Conservation (phyloP, 2,797 vertebrate species). For the Acanthurus tractus region DNA sequence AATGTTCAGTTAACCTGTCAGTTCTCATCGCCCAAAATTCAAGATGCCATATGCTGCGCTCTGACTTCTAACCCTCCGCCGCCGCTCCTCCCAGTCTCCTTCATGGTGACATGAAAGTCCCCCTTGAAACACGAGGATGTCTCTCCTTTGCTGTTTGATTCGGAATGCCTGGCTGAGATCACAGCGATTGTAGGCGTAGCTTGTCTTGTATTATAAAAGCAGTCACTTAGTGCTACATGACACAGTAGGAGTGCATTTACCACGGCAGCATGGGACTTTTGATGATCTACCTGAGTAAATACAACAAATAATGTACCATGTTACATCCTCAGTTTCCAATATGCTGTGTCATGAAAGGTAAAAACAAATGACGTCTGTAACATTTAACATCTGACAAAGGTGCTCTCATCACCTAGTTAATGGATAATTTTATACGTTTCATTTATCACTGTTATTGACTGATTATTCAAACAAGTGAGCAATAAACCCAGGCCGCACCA, state of each 20-base stretch:
- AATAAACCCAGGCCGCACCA: background rate
- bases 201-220: conserved; percentile 73
- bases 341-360: background rate
- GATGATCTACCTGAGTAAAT: conserved; percentile 57
- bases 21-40: conserved; percentile 88
- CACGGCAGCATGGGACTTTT: conserved; percentile 35
- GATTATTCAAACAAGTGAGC: conserved; percentile 9
- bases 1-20: conserved; percentile 90
- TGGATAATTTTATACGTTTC: conserved; percentile 8
- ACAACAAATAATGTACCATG: conserved; percentile 32
- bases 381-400: background rate
- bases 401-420: conserved; percentile 4
- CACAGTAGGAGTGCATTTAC: conserved; percentile 42
- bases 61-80: conserved; percentile 75
- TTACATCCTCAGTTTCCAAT: conserved; percentile 8
- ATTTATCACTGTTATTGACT: conserved; percentile 3
- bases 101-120: conserved; percentile 83
- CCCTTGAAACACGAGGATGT: conserved; percentile 69
- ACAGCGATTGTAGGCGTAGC: conserved; percentile 67
- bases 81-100: conserved; percentile 56
- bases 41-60: conserved; percentile 90
- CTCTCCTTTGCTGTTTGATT: conserved; percentile 72
- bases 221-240: conserved; percentile 56
- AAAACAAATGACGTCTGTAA: conserved; percentile 3
- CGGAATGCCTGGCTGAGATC: conserved; percentile 73